Base-by-base conservation (phyloP, 2,113 vertebrate species). In the Calypte anna region DNA sequence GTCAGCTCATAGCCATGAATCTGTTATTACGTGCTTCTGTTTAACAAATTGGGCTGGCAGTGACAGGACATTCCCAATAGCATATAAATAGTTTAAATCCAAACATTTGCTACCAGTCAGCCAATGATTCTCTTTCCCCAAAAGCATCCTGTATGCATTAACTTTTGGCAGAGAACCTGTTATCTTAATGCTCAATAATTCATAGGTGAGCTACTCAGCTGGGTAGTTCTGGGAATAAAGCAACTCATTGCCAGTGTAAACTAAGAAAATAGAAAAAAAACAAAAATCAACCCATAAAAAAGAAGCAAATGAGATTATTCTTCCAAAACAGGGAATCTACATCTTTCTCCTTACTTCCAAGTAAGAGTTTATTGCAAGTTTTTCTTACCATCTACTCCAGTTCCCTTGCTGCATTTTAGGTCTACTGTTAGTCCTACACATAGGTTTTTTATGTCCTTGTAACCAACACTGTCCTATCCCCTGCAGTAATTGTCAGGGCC, bases 181-280 rank as follows among this genome's bases (percentile, higher is more conserved):
- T 93, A 93, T 86, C 80, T 93, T 84, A 78, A 90, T 86, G 25
- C 36, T 96, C 69, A 93, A 96, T 94, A 91, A 95, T 96, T 95
- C 73, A 97, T 86, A 88, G 66, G 69, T 68, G 66, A 86, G 88
- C 69, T 84, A 92, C 86, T 95, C 80, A 88, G 74, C 62, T 86
- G 66, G 76, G 73, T 85, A 86, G 90, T 93, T 90, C 81, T 95
- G 85, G 91, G 93, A 96, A 85, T 90, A 93, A 93, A 93, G 44
- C 16, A 86, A 80, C 50, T 54, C 79, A 55, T 3, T 83, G 85
- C 86, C 58, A 83, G 66, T n/a, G 68, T 57, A 96, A 95, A 92
- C 69, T 58, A 90, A 92, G 64, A 73, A 73, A 87, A 90, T 70
- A 20, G 31, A 27, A 61, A 38, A 33, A 44, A 61, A 44, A 31